A percentile compares a stretch with the other conserved stretches of the same genome.
These are phyloP conservation scores for Arothron firmamentum DNA, from an alignment of 2,113 vertebrate species.

Conservation along the genomic window DNA sequence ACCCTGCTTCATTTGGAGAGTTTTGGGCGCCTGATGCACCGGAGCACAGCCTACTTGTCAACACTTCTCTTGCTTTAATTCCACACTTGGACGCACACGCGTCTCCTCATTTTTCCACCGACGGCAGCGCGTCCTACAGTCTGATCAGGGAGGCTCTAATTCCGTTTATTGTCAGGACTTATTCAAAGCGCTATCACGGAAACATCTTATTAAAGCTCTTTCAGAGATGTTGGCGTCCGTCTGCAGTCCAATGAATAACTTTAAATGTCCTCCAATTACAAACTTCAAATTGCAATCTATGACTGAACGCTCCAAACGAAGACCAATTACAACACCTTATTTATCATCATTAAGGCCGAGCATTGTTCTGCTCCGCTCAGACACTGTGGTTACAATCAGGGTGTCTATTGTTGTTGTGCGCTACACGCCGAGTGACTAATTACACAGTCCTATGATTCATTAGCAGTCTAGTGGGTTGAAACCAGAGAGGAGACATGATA, in stretches of 20 bases:
- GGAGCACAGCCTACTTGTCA: constrained; percentile 68
- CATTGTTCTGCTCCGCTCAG: constrained; percentile 72
- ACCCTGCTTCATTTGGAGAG: constrained; percentile 69
- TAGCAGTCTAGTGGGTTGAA: constrained; percentile 61
- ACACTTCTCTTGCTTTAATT: constrained; percentile 62
- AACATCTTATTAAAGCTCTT: constrained; percentile 42
- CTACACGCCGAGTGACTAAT: constrained; percentile 62
- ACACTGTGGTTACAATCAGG: constrained; percentile 73
- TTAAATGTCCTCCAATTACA: constrained; percentile 65
- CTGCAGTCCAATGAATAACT: constrained; percentile 45
- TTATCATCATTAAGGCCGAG: constrained; percentile 71
- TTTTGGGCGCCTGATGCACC: constrained; percentile 66
- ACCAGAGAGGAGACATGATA: constrained; percentile 52
- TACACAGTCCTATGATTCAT: constrained; percentile 67
- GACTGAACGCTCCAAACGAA: constrained; percentile 61
- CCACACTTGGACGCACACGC: constrained; percentile 35
- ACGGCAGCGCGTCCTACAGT: constrained; percentile 32
- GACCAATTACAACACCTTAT: constrained; percentile 71
- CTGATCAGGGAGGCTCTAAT: constrained; percentile 25
- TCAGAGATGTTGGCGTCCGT: constrained; percentile 23
- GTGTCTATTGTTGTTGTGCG: constrained; percentile 69
- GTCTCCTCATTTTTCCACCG: constrained; percentile 21
- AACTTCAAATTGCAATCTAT: constrained; percentile 61
- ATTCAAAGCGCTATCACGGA: constrained; percentile 35
- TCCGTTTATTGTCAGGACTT: constrained; percentile 33